Evolutionary conservation across 2,888 invertebrate species (phyloP), one percentile per base, ranked within the genome.

Genomic region (Scrobipalpa atriplicella): DNA sequence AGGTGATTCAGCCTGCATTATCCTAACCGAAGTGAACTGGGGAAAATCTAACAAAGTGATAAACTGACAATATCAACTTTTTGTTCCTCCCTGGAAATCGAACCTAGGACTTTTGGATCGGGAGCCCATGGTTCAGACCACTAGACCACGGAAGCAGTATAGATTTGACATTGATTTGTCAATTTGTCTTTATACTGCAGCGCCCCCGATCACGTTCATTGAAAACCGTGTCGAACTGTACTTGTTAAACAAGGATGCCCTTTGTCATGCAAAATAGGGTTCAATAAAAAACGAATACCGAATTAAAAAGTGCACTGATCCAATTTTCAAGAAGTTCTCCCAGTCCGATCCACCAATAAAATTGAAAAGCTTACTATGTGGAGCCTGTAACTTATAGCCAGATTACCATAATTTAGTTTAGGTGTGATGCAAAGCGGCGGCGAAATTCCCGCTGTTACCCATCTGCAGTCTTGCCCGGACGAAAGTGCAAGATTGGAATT

Each of bases 401-500:
- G 84, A 86, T 87, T 86, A 86, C 78, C 84, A 89, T 87, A 89
- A 87, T 81, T 86, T 82, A 82, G 81, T 85, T 86, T 84, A 81
- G 86, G 81, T 81, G 81, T 76, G 83, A 87, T 87, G 87, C 87
- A 85, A 85, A 88, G 86, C 82, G 80, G 72, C 83, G 83, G 83
- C 76, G 80, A 83, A 87, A 85, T 85, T 82, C 77, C 58, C 38
- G 54, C 58, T 58, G 62, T 43, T 75, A 73, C 72, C 79, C 81
- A 87, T 88, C 86, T 88, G 84, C 86, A 84, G 82, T 85, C 81
- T 82, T 80, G 73, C 80, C 78, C 81, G 74, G 73, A 78, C 79
- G 79, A 80, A 84, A 87, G 84, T 84, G 87, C 85, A 83, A 86
- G 80, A 86, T 87, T 82, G 83, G 85, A 89, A 85, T 89, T 86